Base-by-base conservation (phyloP, 2,888 invertebrate species). In the Agrotis puta region DNA sequence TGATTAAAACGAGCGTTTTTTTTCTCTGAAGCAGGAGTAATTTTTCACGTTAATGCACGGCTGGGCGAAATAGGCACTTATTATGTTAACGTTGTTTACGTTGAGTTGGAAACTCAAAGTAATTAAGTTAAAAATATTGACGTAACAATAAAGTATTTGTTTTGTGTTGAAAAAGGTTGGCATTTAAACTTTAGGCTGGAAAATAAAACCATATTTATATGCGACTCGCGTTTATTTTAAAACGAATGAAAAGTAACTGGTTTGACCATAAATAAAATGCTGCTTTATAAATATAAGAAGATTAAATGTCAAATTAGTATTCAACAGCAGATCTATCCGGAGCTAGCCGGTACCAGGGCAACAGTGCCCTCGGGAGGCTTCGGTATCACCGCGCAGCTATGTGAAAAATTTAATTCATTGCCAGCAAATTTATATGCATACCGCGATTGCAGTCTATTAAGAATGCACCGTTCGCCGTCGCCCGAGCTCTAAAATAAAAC, bases 371-470 rank as follows among this genome's bases (percentile, higher is more conserved):
- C 68, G 79, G 70, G 85, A 83, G 81, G 77, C 81, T 86, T 87
- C 83, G 84, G 80, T 87, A 87, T 85, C 84, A 78, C 80, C 80
- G 90, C 90, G 89, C 87, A 87, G 88, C 89, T 89, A 92, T 93
- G 91, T 88, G 91, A 92, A 93, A 93, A 93, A 93, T 92, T 92
- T 92, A 92, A 93, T 94, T 93, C 92, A 91, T 91, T 87, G 89
- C 89, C 81, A 81, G 85, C 84, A 86, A 89, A 92, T 93, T 94
- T 92, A 91, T 94, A 94, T 94, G 94, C 94, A 94, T 93, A 90
- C 92, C 94, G 85, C 89, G 89, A 79, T 89, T 92, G 93, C 91
- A 92, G 87, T 93, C 89, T 92, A 93, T 93, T 92, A 93, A 90
- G 91, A 92, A 93, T 94, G 93, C 94, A 93, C 89, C 88, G 85